Evolutionary conservation across 2,113 vertebrate species (phyloP).

Genomic region (Sceloporus tristichus): DNA sequence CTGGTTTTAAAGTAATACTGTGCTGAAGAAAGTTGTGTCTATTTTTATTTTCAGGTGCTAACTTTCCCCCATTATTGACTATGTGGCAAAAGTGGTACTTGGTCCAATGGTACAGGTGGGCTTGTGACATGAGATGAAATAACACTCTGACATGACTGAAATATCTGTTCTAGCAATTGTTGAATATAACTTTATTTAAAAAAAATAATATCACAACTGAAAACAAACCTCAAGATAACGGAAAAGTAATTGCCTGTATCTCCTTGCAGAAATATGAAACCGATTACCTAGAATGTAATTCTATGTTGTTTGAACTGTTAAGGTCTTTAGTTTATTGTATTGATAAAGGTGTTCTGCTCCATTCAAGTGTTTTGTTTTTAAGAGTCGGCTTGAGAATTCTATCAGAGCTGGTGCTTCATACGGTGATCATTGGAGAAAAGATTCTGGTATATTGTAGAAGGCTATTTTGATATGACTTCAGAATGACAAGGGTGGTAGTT

Average conservation of each 20-base stretch:
- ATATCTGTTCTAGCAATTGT: not conserved
- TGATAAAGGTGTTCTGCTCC: not conserved
- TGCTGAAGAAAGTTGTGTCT: not conserved
- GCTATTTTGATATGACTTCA: not conserved
- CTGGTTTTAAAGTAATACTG: conserved; percentile 45
- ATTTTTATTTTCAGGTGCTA: not conserved
- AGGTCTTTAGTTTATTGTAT: not conserved
- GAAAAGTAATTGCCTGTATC: not conserved
- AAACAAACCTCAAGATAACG: not conserved
- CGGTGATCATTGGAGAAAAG: not conserved
- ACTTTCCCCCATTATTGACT: conserved; percentile 44
- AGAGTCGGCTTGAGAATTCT: not conserved
- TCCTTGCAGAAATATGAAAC: not conserved
- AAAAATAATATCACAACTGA: not conserved
- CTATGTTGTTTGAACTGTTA: not conserved
- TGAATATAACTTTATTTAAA: not conserved
- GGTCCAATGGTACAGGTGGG: not conserved
- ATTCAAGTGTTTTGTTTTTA: not conserved
- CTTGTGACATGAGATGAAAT: not conserved
- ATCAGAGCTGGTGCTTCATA: not conserved
- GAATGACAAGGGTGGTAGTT: not conserved
- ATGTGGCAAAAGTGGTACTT: conserved; percentile 46
- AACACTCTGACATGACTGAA: not conserved
- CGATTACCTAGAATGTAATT: not conserved
- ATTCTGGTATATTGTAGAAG: not conserved